Evolutionary conservation across 1,140 invertebrate genomes (phyloP), one percentile per base, ranked within the genome.

Genomic region (Saxidomus purpurata): DNA sequence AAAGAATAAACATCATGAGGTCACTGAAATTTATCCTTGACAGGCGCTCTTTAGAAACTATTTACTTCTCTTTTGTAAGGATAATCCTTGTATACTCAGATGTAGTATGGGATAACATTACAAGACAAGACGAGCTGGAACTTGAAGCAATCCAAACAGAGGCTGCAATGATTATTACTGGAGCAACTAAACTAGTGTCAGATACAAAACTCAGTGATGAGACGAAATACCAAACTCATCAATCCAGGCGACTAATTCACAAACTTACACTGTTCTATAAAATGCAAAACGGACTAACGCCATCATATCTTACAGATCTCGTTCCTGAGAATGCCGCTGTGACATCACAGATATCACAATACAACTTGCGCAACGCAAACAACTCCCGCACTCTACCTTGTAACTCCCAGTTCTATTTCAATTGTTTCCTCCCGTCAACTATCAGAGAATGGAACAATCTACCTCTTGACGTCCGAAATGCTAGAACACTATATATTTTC

Each of bases 71-170:
- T 19, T 83, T 83, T 31, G 47, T 90, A 15, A 0, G 59, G n/a
- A 71, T 79, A 15, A 69, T 90, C 38, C 40, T 90, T 25, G 91
- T 90, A 61, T 90, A 92, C 52, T 85, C 28, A 22, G 86, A 89
- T n/a, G 38, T 86, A 22, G 49, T 90, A 1, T 92, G 80, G 71
- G 80, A 86, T 31, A 74, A 87, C n/a, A 63, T 49, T 22, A 13
- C 83, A 22, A 9, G 79, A 36, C 31, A 71, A 43, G 28, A 87
- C 31, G 25, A 71, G 71, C 13, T 91, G 6, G 84, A 91, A 79
- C 17, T 77, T 19, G n/a, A n/a, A n/a, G n/a, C n/a, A n/a, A n/a
- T n/a, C n/a, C n/a, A n/a, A n/a, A n/a, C n/a, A n/a, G n/a, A n/a
- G n/a, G n/a, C n/a, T n/a, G n/a, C n/a, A n/a, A n/a, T n/a, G n/a